Base-by-base conservation (phyloP, 2,888 invertebrate species). In the Sarcophaga variegata region DNA sequence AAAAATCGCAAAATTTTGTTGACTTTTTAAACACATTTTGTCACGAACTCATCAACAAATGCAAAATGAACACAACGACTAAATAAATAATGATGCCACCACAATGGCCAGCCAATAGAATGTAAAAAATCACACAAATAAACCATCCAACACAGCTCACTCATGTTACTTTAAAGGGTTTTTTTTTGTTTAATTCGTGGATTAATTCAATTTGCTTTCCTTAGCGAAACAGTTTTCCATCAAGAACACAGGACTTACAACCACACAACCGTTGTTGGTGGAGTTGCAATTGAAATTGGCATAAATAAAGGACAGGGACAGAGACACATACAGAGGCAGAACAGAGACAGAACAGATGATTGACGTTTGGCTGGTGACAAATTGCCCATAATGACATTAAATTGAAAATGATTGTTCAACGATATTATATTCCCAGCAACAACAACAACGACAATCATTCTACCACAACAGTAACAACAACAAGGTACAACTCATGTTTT, bases 381-480 rank as follows among this genome's bases (percentile, higher is more conserved):
- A 92, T 92, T 92, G 92, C 92, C 90, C 91, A 90, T 92, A 92
- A 92, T 92, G 92, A 92, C 90, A 91, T 90, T 89, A 90, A 92
- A 92, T 92, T 92, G 92, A 92, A 92, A 92, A 91, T 91, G 92
- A 92, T 92, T 92, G 91, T 89, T 89, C 89, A 90, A 69, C 66
- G 76, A 66, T 64, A 70, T 49, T 37, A 76, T 54, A 54, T 54
- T 14, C 8, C 37, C 27, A 27, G 4, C 60, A 83, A 63, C 49
- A 70, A 27, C 27, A 64, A 64, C 12, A 25, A 25, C 5, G 0
- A 64, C 64, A 25, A 64, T 22, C 27, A 64, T 12, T 0, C n/a
- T 20, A 10, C 25, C 12, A 22, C 63, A 25, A 25, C 25, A 25
- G 25, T 25, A 22, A 63, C 63, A 62, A 63, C 2, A 64, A 14